Conservation (phyloP, 2,113 vertebrate genomes). For the Oncorhynchus tshawytscha region DNA sequence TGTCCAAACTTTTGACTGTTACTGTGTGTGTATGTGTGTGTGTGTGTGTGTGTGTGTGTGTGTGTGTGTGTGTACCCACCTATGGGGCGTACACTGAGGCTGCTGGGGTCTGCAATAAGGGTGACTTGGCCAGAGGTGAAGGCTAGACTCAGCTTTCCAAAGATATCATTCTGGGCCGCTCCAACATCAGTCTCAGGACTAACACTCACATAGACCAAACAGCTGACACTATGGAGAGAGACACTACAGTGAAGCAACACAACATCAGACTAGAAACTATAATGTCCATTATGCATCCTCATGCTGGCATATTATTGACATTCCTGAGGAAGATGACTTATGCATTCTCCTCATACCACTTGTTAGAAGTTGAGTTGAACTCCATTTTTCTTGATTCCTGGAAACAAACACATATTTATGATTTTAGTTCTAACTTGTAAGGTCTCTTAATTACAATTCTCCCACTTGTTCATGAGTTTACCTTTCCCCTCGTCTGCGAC, state of each 20-base stretch:
- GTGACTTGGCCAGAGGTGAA: conserved; percentile 21
- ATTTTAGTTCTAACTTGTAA: too few species aligned
- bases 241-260: neutral
- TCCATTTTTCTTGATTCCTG: too few species aligned
- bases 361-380: too few species aligned
- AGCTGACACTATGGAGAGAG: conserved; percentile 47
- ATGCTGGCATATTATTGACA: too few species aligned
- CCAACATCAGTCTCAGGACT: conserved; percentile 50
- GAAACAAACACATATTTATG: too few species aligned
- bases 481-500: too few species aligned
- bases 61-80: conserved; percentile 36
- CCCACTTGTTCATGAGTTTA: too few species aligned
- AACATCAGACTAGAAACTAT: neutral
- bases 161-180: conserved; percentile 46
- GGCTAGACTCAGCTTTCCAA: conserved; percentile 27
- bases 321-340: too few species aligned
- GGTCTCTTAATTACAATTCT: too few species aligned
- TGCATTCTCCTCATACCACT: too few species aligned
- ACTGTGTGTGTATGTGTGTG: neutral
- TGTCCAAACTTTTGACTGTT: too few species aligned
- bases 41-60: neutral
- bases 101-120: conserved; percentile 18
- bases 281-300: neutral
- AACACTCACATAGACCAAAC: conserved; percentile 51
- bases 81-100: conserved; percentile 44